Evolutionary conservation across 2,797 vertebrate species (phyloP), one percentile per base, ranked within the genome.

Genomic region (Microctenopoma steveboyesi): DNA sequence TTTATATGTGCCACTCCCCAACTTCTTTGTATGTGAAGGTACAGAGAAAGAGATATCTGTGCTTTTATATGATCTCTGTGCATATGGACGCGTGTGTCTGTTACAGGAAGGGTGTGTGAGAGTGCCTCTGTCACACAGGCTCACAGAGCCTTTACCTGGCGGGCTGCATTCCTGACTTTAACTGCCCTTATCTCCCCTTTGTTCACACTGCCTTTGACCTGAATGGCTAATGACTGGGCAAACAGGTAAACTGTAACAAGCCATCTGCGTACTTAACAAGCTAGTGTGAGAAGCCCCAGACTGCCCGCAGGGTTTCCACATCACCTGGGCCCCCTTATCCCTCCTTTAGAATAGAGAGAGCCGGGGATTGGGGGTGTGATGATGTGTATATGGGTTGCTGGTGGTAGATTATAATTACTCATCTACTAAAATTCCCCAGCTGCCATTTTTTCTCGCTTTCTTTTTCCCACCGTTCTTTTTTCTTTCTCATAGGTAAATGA

Each of bases 151-250:
- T 76, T 74, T 82, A 91, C 85, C 88, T 58, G 83, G 85, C 72
- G 27, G 82, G 84, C 63, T 80, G 69, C 91, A 93, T 93, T 94
- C 91, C 88, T 88, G 30, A 66, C 81, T 80, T 79, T 49, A 87
- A 86, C 78, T 83, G 79, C 84, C 69, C 84, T 74, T 84, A 82
- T 70, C 84, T 90, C 69, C 28, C 76, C 78, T 86, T 90, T 88
- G 87, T 93, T 88, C 79, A 58, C 28, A 2, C 18, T 22, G 53
- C 74, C 64, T 86, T 83, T 88, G 82, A 87, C 90, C 83, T 79
- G 83, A 76, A 73, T 73, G 71, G 75, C 42, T 82, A 88, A 89
- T 83, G 72, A 83, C 70, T 63, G 64, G 50, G 56, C 65, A 63
- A 54, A 79, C 85, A 89, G 89, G 87, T 90, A 89, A 86, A 86